These are phyloP conservation scores for Psittacara wagleri DNA, from an alignment of 2,113 vertebrate genomes.

Conservation along the genomic window DNA sequence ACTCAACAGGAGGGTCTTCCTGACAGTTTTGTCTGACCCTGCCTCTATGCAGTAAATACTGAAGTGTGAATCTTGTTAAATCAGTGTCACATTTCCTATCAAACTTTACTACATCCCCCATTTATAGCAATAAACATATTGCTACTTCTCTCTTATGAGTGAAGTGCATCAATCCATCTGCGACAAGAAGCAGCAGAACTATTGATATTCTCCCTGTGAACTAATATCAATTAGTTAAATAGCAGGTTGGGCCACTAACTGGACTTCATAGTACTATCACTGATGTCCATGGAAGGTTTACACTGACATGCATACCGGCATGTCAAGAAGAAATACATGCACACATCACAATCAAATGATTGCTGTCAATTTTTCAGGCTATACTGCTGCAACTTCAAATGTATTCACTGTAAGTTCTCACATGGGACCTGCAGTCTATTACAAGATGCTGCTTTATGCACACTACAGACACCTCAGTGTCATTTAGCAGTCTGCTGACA, in stretches of 20 bases:
- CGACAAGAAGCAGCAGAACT: not conserved
- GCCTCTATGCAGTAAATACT: not conserved
- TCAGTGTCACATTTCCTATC: not conserved
- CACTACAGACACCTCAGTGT: constrained; percentile 20
- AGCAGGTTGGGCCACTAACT: not conserved
- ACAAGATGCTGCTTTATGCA: constrained; percentile 10
- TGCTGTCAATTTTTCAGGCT: constrained; percentile 58
- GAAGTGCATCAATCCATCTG: not conserved
- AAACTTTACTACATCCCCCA: not conserved
- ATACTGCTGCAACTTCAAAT: constrained; percentile 50
- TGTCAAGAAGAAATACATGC: constrained; percentile 37
- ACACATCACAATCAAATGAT: constrained; percentile 54
- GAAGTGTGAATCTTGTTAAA: not conserved
- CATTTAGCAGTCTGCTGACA: constrained; percentile 51
- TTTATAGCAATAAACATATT: not conserved
- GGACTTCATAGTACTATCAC: constrained; percentile 29
- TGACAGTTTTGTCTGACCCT: not conserved
- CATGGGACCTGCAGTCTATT: constrained; percentile 30
- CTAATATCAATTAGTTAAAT: not conserved
- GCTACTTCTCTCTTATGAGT: not conserved
- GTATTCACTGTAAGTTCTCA: constrained; percentile 32
- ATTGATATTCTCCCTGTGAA: not conserved
- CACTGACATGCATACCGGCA: constrained; percentile 2
- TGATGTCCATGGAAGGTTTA: constrained; percentile 38
- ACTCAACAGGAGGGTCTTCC: not conserved